Evolutionary conservation across 2,797 vertebrate genomes (phyloP).

Genomic region (Poeciliopsis presidionis): DNA sequence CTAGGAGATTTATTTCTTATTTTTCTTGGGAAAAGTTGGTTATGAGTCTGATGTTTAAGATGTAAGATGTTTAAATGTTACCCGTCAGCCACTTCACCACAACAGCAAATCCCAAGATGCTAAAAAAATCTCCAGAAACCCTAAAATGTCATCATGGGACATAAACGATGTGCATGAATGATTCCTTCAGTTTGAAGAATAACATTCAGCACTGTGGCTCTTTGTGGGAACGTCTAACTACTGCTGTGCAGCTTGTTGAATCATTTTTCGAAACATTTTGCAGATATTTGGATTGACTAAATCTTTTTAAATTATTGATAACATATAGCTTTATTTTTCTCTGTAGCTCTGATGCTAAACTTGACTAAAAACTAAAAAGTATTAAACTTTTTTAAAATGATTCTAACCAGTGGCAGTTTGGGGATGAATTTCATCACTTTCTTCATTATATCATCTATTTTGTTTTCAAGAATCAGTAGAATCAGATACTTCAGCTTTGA

Average conservation of each 20-base stretch:
- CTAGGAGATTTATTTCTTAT: background rate
- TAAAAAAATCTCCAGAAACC: background rate
- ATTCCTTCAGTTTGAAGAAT: background rate
- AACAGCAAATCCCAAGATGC: background rate
- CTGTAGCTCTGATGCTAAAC: too few relatives aligned
- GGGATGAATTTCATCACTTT: background rate
- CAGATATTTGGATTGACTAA: too few relatives aligned
- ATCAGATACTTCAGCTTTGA: background rate
- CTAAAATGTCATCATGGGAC: too few relatives aligned
- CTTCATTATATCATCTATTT: background rate
- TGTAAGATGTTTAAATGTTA: background rate
- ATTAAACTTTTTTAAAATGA: background rate
- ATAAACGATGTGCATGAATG: background rate
- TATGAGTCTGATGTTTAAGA: too few relatives aligned
- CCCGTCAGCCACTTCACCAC: background rate
- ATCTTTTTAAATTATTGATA: too few relatives aligned
- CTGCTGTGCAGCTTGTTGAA: background rate
- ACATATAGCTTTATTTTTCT: too few relatives aligned
- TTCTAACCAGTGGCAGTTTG: background rate
- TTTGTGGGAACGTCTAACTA: background rate
- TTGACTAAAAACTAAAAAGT: too few relatives aligned
- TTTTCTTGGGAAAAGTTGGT: background rate
- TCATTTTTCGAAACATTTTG: too few relatives aligned
- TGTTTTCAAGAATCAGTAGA: background rate
- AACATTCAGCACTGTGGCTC: background rate